Base-by-base conservation (phyloP, 23 tunicate genomes). In the Styela plicata region DNA sequence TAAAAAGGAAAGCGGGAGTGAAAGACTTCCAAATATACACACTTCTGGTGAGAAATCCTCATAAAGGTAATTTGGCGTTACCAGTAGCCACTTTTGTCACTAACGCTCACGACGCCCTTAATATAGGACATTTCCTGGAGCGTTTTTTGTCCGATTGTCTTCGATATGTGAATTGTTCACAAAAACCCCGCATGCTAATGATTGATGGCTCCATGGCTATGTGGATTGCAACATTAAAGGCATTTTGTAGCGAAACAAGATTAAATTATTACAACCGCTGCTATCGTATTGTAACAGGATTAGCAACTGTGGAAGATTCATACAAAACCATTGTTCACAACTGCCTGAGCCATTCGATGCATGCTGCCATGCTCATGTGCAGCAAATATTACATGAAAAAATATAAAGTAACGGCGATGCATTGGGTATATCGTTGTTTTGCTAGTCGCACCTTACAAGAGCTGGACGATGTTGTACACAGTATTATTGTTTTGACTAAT, bases 121-220 rank as follows among this genome's bases (percentile, higher is more conserved):
- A 37, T 22, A 85, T 85, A 34, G 25, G 88, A 22, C 66, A 77
- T 75, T 84, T 84, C 32, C 5, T 74, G 36, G 82, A 83, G 31
- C 3, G 44, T 21, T 69, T 82, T 52, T 65, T 3, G 23, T n/a
- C 57, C 13, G 57, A 44, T 44, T 44, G 57, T 44, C 13, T 44
- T 7, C 57, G 57, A 13, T 44, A 44, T 44, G 57, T 44, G 7
- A 44, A 44, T 13, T 44, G 57, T 13, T 13, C 7, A 44, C 57
- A 75, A 24, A 64, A 65, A 66, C 88, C 88, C 25, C 25, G 0
- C 7, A 16, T 84, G 82, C 0, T 84, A 0, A 75, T 84, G 74
- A 84, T 75, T 65, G 82, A 83, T 64, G 86, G 86, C 19, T 83
- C 86, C 17, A 74, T 83, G 74, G 86, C 86, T 7, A 83, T 83